Percentiles rank a stretch among this genome's conserved stretches.
Evolutionary conservation across 2,888 invertebrate genomes (phyloP).

Genomic region (Metallyticus violacea): DNA sequence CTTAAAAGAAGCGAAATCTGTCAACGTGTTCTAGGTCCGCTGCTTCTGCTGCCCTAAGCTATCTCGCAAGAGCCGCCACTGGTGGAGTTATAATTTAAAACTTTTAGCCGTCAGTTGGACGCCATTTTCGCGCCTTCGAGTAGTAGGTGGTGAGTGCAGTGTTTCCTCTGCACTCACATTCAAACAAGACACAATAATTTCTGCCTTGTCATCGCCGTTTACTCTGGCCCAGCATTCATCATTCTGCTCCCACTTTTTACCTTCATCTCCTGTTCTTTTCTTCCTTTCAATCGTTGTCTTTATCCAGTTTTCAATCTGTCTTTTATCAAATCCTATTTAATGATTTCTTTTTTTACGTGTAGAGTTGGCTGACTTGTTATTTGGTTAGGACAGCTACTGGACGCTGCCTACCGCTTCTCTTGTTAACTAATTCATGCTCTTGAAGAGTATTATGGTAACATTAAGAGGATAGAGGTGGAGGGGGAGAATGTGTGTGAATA

Average conservation of each 20-base stretch:
- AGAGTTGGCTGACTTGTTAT: not conserved
- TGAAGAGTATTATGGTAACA: not conserved
- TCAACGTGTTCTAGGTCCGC: too few relatives aligned
- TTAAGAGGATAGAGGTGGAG: not conserved
- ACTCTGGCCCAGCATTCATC: not conserved
- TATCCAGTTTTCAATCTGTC: constrained; percentile 17
- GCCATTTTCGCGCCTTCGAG: not conserved
- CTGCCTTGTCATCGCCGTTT: constrained; percentile 3
- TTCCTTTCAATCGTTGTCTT: constrained; percentile 16
- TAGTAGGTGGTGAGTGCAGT: not conserved
- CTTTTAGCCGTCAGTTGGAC: not conserved
- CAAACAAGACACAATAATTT: not conserved
- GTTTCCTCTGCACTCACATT: not conserved
- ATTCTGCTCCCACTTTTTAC: not conserved
- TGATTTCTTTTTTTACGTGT: constrained; percentile 10
- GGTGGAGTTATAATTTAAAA: not conserved
- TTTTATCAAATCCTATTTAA: constrained; percentile 18
- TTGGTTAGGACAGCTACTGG: not conserved
- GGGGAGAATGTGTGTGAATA: not conserved
- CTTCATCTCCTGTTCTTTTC: not conserved
- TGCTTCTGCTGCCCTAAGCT: too few relatives aligned
- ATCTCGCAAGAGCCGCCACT: not conserved
- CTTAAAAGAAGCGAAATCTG: too few relatives aligned
- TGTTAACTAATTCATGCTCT: constrained; percentile 15
- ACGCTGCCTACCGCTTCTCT: not conserved